Base-by-base conservation (phyloP, 2,888 invertebrate genomes). In the Cremastinae sp. region DNA sequence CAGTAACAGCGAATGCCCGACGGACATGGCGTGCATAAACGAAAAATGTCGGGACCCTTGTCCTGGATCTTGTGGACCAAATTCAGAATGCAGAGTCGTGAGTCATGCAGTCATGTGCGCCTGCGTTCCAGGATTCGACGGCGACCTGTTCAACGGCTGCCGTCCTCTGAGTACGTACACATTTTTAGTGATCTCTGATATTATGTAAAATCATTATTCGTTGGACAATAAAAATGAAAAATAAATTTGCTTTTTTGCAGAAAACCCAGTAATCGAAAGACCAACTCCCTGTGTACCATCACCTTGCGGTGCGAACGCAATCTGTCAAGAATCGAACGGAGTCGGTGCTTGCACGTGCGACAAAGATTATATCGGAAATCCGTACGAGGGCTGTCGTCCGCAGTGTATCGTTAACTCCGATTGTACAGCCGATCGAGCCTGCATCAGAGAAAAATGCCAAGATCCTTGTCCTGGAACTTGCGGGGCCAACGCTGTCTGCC, bases 291-390 rank as follows among this genome's bases (percentile, higher is more conserved):
- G 96, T 85, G 90, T 91, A 78, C 95, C 96, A 61, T 94, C 94
- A 1, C 96, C 96, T 0, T 97, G 96, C 86, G 96, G 96, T 41
- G 93, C 95, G 4, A 96, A 96, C 85, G 95, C 96, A 79, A 92
- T 94, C 82, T 96, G 96, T 85, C 93, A 93, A 82, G 94, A 93
- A 87, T 87, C 93, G 14, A 87, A 87, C 20, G 89, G 90, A 12
- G 89, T 87, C 43, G 90, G 91, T 53, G 87, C 91, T 10, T 92
- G 94, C 79, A 89, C 91, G 5, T 94, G 94, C 82, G 88, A 90
- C 9, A 82, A 87, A 20, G 92, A 92, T 53, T 93, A 91, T 80
- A 92, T 92, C 65, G 94, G 94, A 45, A 92, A 93, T 88, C 93
- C 93, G 9, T 93, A 93, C 79, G 90, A 91, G 58, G 92, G 92